Percentiles rank a stretch among this genome's conserved stretches.
phyloP scores from a whole-genome alignment of 2,797 vertebrate species.

The Loris lydekkerianus region DNA sequence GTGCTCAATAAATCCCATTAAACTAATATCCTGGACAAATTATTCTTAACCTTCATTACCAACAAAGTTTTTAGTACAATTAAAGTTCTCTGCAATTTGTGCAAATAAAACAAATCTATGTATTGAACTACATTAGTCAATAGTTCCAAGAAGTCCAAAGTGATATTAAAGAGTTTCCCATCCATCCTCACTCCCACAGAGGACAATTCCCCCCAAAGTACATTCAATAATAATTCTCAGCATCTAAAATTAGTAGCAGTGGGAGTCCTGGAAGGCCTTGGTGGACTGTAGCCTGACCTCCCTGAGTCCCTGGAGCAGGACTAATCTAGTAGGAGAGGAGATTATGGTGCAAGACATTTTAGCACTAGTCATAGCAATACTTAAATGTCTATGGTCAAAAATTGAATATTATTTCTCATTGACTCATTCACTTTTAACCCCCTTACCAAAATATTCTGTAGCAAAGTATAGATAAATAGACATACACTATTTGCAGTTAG shows the following conservation, averaged over 20 bases:
- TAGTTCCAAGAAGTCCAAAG: neutral
- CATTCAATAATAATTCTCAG: neutral
- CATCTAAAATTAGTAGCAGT: neutral
- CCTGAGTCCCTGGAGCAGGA: fast-evolving
- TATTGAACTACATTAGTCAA: neutral
- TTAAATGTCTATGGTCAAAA: neutral
- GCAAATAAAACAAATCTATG: neutral
- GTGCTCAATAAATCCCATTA: neutral
- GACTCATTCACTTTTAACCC: neutral
- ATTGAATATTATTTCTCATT: neutral
- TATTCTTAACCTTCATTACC: neutral
- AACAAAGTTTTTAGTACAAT: neutral
- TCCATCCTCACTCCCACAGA: neutral
- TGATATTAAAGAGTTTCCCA: neutral
- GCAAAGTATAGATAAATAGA: neutral
- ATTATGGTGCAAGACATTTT: neutral
- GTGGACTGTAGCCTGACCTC: fast-evolving
- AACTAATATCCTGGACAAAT: neutral
- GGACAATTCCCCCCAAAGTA: neutral
- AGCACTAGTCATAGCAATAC: neutral
- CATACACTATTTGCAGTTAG: neutral
- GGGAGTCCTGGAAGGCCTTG: neutral
- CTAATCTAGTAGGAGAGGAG: neutral
- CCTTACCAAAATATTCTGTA: neutral
- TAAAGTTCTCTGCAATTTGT: neutral